These are phyloP conservation scores for Cuniculus paca DNA, from an alignment of 2,797 vertebrate species.

Conservation along the genomic window DNA sequence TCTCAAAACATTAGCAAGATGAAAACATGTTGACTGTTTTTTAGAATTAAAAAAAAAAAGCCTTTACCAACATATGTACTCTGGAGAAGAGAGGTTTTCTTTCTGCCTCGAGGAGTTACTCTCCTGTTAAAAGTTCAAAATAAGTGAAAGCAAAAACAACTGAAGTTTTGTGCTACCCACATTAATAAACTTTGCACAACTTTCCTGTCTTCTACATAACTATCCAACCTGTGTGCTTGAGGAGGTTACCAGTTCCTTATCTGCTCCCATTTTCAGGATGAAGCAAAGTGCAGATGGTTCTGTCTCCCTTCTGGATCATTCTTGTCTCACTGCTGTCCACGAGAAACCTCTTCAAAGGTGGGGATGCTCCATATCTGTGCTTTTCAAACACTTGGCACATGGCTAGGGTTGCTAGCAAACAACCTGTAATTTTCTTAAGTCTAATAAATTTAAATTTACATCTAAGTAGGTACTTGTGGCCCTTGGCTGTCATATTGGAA, in stretches of 20 bases:
- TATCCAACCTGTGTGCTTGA: background rate
- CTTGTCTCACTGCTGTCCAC: background rate
- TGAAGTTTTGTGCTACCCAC: background rate
- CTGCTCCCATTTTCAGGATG: background rate
- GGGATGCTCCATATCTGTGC: background rate
- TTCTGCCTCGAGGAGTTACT: background rate
- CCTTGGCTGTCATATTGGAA: background rate
- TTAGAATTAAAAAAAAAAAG: background rate
- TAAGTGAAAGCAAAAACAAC: background rate
- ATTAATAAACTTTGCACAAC: background rate
- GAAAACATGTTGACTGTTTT: background rate
- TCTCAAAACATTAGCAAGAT: background rate
- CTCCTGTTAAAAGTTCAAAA: background rate
- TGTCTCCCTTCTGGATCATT: background rate
- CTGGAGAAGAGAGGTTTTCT: background rate
- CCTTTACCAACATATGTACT: background rate
- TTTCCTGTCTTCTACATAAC: background rate
- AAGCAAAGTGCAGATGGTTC: background rate
- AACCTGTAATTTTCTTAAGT: background rate
- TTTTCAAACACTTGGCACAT: background rate
- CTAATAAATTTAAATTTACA: background rate
- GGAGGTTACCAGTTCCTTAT: background rate
- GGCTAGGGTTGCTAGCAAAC: background rate
- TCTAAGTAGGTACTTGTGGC: background rate
- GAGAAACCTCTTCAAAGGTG: background rate